These are phyloP conservation scores for Diabrotica virgifera DNA, from an alignment of 1,140 invertebrate genomes.

Conservation along the genomic window DNA sequence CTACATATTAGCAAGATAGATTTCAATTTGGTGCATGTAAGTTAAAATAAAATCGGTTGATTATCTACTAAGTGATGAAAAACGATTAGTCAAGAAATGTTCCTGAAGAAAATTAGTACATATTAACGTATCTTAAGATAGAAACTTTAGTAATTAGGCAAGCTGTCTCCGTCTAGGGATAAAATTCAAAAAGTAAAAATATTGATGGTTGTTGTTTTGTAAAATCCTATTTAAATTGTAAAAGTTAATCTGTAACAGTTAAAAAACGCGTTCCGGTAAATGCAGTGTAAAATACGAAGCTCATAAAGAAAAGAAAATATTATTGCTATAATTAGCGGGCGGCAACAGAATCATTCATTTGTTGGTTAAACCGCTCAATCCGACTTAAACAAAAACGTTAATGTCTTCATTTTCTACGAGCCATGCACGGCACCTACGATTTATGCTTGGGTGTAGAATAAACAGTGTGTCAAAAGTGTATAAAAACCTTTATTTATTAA, in stretches of 20 bases:
- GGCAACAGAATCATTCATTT: slow-evolving; percentile 13
- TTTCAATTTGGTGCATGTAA: too few species aligned
- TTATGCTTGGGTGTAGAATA: too few species aligned
- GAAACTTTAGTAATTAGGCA: neutral
- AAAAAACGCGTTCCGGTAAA: neutral
- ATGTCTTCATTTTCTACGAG: slow-evolving; percentile 11
- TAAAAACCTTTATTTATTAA: too few species aligned
- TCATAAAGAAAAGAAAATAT: slow-evolving; percentile 16
- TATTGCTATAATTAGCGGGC: slow-evolving; percentile 14
- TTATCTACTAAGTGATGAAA: too few species aligned
- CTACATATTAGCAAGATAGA: too few species aligned
- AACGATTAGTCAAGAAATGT: neutral
- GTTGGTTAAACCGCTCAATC: slow-evolving; percentile 17
- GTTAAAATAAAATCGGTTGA: too few species aligned
- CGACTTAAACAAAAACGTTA: slow-evolving; percentile 8
- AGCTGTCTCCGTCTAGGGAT: neutral
- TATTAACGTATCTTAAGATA: neutral
- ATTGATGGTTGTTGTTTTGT: neutral
- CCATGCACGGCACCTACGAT: neutral
- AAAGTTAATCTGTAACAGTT: neutral
- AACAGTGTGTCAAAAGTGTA: too few species aligned
- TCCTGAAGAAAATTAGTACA: neutral
- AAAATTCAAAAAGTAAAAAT: neutral
- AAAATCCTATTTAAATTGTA: neutral
- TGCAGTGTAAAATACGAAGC: neutral